Evolutionary conservation across 2,888 invertebrate genomes (phyloP).

Genomic region (Thecocarcelia acutangulata): DNA sequence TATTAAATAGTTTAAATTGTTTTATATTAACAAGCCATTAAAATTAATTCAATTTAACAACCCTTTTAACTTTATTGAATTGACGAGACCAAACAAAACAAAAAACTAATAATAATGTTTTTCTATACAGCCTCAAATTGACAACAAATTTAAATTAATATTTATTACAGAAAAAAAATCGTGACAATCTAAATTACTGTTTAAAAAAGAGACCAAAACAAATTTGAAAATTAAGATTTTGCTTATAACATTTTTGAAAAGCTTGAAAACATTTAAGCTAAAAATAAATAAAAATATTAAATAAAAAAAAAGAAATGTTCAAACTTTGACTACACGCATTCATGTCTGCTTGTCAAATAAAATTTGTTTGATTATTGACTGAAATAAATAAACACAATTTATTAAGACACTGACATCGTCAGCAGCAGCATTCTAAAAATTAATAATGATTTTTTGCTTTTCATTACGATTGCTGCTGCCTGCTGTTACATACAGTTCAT

Average conservation of each 20-base stretch:
- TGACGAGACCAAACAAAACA: neutral
- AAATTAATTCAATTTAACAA: constrained; percentile 52
- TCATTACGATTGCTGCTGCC: neutral
- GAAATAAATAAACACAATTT: constrained; percentile 28
- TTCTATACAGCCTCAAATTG: neutral
- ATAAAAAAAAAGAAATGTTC: too few species aligned
- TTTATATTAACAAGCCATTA: constrained; percentile 39
- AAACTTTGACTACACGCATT: neutral
- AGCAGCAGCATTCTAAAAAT: constrained; percentile 13
- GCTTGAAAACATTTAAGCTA: neutral
- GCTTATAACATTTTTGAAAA: neutral
- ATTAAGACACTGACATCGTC: constrained; percentile 19
- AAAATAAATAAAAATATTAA: neutral
- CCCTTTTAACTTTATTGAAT: constrained; percentile 24
- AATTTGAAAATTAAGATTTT: neutral
- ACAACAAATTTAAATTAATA: constrained; percentile 42
- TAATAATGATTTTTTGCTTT: constrained; percentile 15
- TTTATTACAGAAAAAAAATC: constrained; percentile 42
- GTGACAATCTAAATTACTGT: constrained; percentile 20
- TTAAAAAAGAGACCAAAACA: neutral
- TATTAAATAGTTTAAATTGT: constrained; percentile 34
- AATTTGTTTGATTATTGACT: constrained; percentile 12
- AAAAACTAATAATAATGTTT: neutral
- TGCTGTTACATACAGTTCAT: neutral
- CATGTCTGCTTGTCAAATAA: neutral